These are phyloP conservation scores for Tinamus guttatus DNA, from an alignment of 2,113 vertebrate species.

Conservation along the genomic window DNA sequence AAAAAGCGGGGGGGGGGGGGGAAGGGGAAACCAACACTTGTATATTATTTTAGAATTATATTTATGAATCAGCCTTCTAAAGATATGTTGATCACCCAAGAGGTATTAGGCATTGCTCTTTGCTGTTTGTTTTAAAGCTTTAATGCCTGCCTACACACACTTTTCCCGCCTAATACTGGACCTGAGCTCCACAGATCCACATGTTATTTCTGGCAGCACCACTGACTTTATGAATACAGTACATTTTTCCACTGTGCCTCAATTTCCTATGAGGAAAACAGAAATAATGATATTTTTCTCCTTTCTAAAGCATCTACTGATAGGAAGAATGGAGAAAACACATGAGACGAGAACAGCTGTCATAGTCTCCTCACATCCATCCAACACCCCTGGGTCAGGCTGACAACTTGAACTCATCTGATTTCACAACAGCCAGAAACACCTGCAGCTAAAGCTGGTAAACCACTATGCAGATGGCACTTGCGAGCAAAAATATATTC, in stretches of 20 bases:
- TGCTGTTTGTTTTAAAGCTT: background rate
- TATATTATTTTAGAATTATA: background rate
- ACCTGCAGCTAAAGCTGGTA: rapidly evolving
- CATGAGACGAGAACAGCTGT: background rate
- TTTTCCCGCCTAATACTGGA: background rate
- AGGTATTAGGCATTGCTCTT: background rate
- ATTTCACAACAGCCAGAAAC: background rate
- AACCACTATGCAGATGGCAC: rapidly evolving
- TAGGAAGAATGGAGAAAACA: background rate
- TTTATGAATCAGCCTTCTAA: background rate
- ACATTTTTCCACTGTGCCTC: background rate
- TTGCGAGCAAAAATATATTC: background rate
- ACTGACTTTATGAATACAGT: background rate
- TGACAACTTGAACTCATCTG: background rate
- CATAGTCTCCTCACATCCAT: background rate
- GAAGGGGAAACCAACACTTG: background rate
- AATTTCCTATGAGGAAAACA: background rate
- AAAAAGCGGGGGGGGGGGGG: background rate
- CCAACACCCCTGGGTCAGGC: background rate
- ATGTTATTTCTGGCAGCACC: background rate
- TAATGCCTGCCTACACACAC: background rate
- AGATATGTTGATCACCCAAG: background rate
- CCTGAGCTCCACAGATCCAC: background rate
- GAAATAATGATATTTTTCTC: background rate
- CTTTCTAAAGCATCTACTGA: background rate